Conservation (phyloP, 2,113 vertebrate genomes). For the Rhegmatorhina hoffmannsi region DNA sequence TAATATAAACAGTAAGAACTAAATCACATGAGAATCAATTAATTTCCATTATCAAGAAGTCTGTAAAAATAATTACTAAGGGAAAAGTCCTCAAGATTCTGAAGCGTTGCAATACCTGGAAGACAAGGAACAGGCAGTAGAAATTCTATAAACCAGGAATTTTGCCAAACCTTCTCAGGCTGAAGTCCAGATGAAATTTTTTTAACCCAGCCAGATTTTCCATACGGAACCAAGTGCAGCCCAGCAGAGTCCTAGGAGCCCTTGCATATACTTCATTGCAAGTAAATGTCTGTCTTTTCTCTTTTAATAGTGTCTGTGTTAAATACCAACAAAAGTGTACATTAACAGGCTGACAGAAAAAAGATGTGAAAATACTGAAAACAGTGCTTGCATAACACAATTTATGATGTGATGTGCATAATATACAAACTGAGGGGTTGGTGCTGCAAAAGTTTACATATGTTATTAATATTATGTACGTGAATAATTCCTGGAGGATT, state of each 20-base stretch:
- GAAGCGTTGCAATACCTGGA: constrained; percentile 8
- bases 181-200: constrained; percentile 16
- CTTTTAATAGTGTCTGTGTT: not conserved
- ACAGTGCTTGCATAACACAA: not conserved
- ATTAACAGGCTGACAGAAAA: constrained; percentile 12
- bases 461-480: not conserved
- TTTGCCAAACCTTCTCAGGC: constrained; percentile 46
- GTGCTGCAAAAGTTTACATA: not conserved
- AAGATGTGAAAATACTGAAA: constrained; percentile 25
- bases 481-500: not conserved
- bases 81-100: not conserved
- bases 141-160: constrained; percentile 47
- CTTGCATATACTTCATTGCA: not conserved
- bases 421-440: constrained; percentile 4
- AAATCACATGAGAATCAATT: constrained; percentile 14
- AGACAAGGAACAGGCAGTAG: constrained; percentile 21
- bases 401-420: constrained; percentile 24
- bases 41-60: constrained; percentile 39
- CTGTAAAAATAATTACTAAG: constrained; percentile 46
- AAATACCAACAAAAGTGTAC: not conserved
- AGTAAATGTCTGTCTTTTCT: not conserved
- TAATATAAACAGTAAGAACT: not conserved
- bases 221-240: not conserved
- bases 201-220: constrained; percentile 39
- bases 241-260: not conserved